Evolutionary conservation across 2,888 invertebrate species (phyloP), one percentile per base, ranked within the genome.

Genomic region (Prosopocoilus inquinatus): DNA sequence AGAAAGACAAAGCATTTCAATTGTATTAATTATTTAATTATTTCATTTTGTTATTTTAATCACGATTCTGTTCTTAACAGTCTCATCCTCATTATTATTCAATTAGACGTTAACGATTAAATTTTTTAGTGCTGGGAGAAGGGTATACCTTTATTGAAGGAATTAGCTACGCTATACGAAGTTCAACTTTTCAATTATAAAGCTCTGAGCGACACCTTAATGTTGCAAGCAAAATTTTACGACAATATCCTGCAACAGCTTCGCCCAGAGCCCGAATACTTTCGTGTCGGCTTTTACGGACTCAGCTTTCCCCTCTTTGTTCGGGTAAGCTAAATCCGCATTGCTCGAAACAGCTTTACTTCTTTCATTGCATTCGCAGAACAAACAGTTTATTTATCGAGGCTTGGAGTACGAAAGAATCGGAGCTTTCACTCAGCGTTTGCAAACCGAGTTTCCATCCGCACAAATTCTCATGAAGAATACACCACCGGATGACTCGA

Each of bases 401-500:
- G 97, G 97, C 0, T 81, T 93, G 69, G 96, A 96, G 73, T 97
- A 95, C 77, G 97, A 97, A 78, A 83, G 95, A 61, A 91, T 97
- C 66, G 91, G 91, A 55, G 94, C 95, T 55, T 97, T 97, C 74
- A 95, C 94, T 0, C 93, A 94, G 74, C 84, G 96, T 28, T 79
- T 97, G 58, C 94, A 95, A 77, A 91, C 91, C 0, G 94, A 96
- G 77, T 97, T 96, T 79, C 95, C 96, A 4, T 87, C 90, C 41
- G 94, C 94, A n/a, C 93, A 95, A 77, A 89, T 96, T 66, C 81
- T 96, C 64, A 93, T 89, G 81, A 91, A 95, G 64, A 94, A 95
- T 73, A 90, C 91, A 44, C 91, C 93, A 3, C 96, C 96, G 0
- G 93, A 94, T 66, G 92, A 92, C 60, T 87, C 88, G 5, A 89